Evolutionary conservation across 2,888 invertebrate genomes (phyloP).

Genomic region (Exocentrus adspersus): DNA sequence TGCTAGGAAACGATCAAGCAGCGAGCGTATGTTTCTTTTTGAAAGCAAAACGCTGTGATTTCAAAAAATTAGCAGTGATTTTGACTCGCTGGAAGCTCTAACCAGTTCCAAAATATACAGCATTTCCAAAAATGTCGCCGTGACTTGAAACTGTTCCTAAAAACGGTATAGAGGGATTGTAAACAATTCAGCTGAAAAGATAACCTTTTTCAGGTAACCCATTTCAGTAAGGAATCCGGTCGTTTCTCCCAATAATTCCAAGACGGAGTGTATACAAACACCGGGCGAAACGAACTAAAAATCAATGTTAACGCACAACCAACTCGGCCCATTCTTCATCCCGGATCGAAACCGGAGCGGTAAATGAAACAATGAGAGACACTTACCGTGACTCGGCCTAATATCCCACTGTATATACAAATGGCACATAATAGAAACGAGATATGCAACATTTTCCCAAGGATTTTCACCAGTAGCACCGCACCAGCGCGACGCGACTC

Average conservation of each 20-base stretch:
- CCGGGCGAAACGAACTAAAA: conserved; percentile 49
- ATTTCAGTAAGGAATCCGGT: too few relatives aligned
- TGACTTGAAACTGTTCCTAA: too few relatives aligned
- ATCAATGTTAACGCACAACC: conserved; percentile 51
- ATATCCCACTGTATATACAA: conserved; percentile 69
- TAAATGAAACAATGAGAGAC: conserved; percentile 50
- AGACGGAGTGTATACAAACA: conserved; percentile 48
- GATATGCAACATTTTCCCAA: conserved; percentile 70
- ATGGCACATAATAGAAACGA: conserved; percentile 71
- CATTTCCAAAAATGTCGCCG: too few relatives aligned
- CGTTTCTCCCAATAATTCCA: too few relatives aligned
- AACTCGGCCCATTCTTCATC: too few relatives aligned
- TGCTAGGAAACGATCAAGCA: background rate
- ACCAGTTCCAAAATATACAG: too few relatives aligned
- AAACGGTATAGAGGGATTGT: too few relatives aligned
- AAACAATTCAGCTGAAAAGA: too few relatives aligned
- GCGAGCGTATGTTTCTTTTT: background rate
- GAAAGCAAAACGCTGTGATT: background rate
- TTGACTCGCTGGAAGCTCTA: too few relatives aligned
- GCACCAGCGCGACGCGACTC: conserved; percentile 55
- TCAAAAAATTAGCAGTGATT: background rate
- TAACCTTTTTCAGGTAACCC: too few relatives aligned
- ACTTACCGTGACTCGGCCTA: conserved; percentile 69
- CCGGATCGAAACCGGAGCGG: too few relatives aligned
- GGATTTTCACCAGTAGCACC: conserved; percentile 53